Evolutionary conservation across 2,113 vertebrate genomes (phyloP).

Genomic region (Rhynchomys soricoides): DNA sequence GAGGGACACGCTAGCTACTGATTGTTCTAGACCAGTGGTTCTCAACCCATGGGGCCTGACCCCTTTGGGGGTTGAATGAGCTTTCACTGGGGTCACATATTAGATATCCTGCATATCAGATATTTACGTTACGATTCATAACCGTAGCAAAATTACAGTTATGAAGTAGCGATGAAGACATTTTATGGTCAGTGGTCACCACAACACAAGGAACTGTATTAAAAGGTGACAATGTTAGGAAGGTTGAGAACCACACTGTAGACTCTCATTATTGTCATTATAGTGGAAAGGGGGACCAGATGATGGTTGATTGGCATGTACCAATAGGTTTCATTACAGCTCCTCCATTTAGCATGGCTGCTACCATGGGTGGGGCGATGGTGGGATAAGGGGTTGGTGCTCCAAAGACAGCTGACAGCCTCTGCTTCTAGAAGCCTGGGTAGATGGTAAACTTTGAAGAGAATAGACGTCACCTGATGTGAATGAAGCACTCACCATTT

Average conservation of each 20-base stretch:
- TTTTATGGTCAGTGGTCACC: not conserved
- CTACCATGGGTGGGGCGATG: rapidly evolving
- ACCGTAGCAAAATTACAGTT: not conserved
- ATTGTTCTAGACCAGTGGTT: not conserved
- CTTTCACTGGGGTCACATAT: not conserved
- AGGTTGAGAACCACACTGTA: not conserved
- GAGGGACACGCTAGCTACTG: not conserved
- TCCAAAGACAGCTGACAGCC: rapidly evolving
- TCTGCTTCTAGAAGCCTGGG: not conserved
- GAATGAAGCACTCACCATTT: too few species aligned
- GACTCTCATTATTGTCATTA: not conserved
- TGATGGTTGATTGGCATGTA: not conserved
- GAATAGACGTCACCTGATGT: rapidly evolving
- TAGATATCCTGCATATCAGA: not conserved
- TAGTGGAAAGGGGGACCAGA: not conserved
- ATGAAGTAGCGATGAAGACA: not conserved
- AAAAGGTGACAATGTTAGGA: not conserved
- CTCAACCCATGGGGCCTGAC: not conserved
- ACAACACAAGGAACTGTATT: not conserved
- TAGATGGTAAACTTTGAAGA: not conserved
- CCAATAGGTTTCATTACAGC: not conserved
- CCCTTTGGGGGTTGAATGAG: not conserved
- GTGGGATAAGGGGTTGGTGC: not conserved
- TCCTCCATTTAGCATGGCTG: not conserved
- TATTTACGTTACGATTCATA: not conserved